phyloP scores from a whole-genome alignment of 1,140 invertebrate species.

The Danaus plexippus region DNA sequence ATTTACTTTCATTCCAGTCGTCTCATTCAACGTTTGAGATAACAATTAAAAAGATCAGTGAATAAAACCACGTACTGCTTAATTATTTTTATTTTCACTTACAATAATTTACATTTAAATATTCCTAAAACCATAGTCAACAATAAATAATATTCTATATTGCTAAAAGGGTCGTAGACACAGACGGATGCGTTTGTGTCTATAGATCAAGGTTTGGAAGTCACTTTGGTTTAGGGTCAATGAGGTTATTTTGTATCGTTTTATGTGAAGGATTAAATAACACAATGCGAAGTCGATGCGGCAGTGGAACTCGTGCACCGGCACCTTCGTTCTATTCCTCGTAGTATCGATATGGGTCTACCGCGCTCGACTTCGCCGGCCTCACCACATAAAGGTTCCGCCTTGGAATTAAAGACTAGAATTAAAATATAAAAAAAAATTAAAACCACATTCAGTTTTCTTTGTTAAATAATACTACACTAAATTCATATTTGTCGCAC shows the following conservation, averaged over 20 bases:
- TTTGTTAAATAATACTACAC: constrained; percentile 4
- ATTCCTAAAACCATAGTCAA: constrained; percentile 54
- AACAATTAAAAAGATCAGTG: too few species aligned
- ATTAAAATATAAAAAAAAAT: constrained; percentile 46
- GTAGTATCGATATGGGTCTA: constrained; percentile 73
- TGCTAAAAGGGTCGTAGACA: constrained; percentile 63
- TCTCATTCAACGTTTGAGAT: too few species aligned
- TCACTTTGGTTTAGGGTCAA: constrained; percentile 65
- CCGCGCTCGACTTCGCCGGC: constrained; percentile 62
- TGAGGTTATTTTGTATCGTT: constrained; percentile 51
- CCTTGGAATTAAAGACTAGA: constrained; percentile 70
- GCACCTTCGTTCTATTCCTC: constrained; percentile 70
- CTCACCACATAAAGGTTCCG: constrained; percentile 75
- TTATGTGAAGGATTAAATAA: constrained; percentile 24
- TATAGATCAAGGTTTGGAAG: constrained; percentile 34
- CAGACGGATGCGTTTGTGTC: constrained; percentile 38
- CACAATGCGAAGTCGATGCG: too few species aligned
- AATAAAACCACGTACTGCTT: constrained; percentile 43
- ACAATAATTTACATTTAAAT: constrained; percentile 55
- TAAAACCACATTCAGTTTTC: constrained; percentile 22
- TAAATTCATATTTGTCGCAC: background rate
- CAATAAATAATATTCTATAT: constrained; percentile 68
- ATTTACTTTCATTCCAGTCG: constrained; percentile 10
- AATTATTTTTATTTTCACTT: constrained; percentile 53
- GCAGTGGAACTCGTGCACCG: constrained; percentile 61